Conservation (phyloP, 2,888 invertebrate species). For the Sinodicranocentrus sp. region DNA sequence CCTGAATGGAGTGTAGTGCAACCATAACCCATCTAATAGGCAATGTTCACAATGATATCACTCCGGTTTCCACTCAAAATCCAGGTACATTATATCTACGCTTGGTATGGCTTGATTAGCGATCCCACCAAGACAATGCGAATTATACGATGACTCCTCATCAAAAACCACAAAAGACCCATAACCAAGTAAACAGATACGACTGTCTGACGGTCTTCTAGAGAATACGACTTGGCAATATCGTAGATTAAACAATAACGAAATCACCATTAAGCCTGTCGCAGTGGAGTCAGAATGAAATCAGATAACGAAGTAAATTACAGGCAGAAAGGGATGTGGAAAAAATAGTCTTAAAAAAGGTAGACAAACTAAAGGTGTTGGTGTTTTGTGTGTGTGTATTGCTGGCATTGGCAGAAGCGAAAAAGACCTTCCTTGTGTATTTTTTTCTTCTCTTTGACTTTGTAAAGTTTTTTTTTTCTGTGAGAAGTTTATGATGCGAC, state of each 20-base stretch:
- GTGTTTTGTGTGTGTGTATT: not conserved
- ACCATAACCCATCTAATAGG: no score
- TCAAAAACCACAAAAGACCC: not conserved
- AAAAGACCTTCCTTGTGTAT: slow-evolving; percentile 32
- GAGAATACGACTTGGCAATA: slow-evolving; percentile 8
- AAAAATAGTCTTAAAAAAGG: not conserved
- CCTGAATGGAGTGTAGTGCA: not conserved
- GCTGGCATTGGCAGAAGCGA: slow-evolving; percentile 43
- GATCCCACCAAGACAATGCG: slow-evolving; percentile 23
- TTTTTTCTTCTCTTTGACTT: slow-evolving; percentile 6
- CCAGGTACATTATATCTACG: slow-evolving; percentile 40
- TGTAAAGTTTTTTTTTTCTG: not conserved
- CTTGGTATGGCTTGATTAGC: slow-evolving; percentile 50
- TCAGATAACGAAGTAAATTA: slow-evolving; percentile 64
- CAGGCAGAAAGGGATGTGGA: slow-evolving; percentile 33
- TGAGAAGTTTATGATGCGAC: slow-evolving; percentile 53
- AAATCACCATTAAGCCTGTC: slow-evolving; percentile 62
- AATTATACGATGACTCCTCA: not conserved
- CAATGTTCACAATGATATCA: slow-evolving; percentile 1
- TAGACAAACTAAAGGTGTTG: slow-evolving; percentile 24
- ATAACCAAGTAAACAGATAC: not conserved
- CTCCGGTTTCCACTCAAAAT: slow-evolving; percentile 16
- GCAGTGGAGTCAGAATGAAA: slow-evolving; percentile 57
- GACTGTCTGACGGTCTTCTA: not conserved
- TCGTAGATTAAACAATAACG: slow-evolving; percentile 60